Evolutionary conservation across 30 jellyfish, hydroid and myxozoan species (phyloP).

Genomic region (Hydra vulgaris): DNA sequence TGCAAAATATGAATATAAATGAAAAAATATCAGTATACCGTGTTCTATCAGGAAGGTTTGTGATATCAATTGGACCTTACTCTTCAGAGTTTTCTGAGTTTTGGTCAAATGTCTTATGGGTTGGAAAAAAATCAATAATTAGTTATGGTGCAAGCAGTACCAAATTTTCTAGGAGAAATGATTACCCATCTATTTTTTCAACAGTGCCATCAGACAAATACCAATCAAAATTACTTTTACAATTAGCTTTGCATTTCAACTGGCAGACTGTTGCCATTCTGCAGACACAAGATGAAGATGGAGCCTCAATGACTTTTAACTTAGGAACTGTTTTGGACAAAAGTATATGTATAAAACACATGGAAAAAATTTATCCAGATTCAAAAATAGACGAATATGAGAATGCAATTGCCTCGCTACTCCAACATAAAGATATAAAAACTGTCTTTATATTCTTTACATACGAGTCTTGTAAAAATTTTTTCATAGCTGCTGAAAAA

Average conservation of each 20-base stretch:
- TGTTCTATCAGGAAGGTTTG: neutral
- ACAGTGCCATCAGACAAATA: slow-evolving; percentile 44
- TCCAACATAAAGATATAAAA: slow-evolving; percentile 17
- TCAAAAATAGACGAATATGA: slow-evolving; percentile 7
- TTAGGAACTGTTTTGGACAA: slow-evolving; percentile 13
- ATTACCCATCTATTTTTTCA: slow-evolving; percentile 35
- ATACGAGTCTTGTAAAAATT: slow-evolving; percentile 20
- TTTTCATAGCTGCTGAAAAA: slow-evolving; percentile 26
- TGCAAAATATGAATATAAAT: neutral
- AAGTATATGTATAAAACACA: slow-evolving; percentile 34
- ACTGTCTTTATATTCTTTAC: slow-evolving; percentile 49
- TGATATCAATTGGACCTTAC: slow-evolving; percentile 24
- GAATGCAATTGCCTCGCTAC: slow-evolving; percentile 10
- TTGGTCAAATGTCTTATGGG: slow-evolving; percentile 8
- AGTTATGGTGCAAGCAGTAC: slow-evolving; percentile 50
- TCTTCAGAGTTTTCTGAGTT: slow-evolving; percentile 24
- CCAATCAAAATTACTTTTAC: slow-evolving; percentile 25
- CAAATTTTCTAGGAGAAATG: slow-evolving; percentile 24
- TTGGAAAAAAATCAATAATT: slow-evolving; percentile 4
- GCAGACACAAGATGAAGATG: slow-evolving; percentile 34
- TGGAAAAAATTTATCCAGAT: slow-evolving; percentile 12
- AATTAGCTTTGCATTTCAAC: slow-evolving; percentile 33
- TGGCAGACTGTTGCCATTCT: slow-evolving; percentile 58
- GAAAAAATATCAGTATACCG: slow-evolving; percentile 13
- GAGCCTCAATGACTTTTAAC: slow-evolving; percentile 23